Conservation (phyloP, 2,113 vertebrate species). For the Cololabis saira region DNA sequence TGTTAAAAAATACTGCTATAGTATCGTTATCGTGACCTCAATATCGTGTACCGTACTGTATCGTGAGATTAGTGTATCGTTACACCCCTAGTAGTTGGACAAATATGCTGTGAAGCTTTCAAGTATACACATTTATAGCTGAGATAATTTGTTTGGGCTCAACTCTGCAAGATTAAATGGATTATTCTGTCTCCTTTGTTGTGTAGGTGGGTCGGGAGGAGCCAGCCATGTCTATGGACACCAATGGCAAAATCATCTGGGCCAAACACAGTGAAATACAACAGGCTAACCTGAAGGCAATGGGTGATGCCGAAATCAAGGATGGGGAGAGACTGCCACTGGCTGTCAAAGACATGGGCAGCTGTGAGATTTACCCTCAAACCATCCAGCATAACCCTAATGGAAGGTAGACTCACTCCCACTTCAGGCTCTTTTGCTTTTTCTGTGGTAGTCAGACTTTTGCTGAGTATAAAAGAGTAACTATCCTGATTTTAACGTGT, state of each 20-base stretch:
- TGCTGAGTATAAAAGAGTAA: not conserved
- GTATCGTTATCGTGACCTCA: too few relatives aligned
- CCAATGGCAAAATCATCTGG: constrained; percentile 99
- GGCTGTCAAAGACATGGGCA: constrained; percentile 99
- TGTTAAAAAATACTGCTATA: too few relatives aligned
- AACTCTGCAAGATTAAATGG: too few relatives aligned
- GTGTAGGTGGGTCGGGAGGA: constrained; percentile 95
- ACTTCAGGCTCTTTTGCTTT: not conserved
- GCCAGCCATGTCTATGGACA: constrained; percentile 99
- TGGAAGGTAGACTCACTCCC: constrained; percentile 84
- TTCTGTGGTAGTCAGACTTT: not conserved
- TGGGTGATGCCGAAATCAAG: constrained; percentile 98
- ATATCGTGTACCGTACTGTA: too few relatives aligned
- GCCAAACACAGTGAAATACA: constrained; percentile 98
- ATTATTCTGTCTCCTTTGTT: not conserved
- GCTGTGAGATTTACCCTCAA: constrained; percentile 99
- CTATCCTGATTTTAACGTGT: not conserved
- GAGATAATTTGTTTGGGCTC: too few relatives aligned
- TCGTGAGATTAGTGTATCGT: too few relatives aligned
- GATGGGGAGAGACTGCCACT: constrained; percentile 95
- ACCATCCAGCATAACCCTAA: constrained; percentile 99
- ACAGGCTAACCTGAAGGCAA: constrained; percentile 98
- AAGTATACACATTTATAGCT: not conserved
- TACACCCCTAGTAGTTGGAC: too few relatives aligned
- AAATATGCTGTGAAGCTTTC: not conserved